A percentile compares a stretch with the other conserved stretches of the same genome.
Evolutionary conservation across 2,797 vertebrate genomes (phyloP).

Genomic region (Alexandromys oeconomus): DNA sequence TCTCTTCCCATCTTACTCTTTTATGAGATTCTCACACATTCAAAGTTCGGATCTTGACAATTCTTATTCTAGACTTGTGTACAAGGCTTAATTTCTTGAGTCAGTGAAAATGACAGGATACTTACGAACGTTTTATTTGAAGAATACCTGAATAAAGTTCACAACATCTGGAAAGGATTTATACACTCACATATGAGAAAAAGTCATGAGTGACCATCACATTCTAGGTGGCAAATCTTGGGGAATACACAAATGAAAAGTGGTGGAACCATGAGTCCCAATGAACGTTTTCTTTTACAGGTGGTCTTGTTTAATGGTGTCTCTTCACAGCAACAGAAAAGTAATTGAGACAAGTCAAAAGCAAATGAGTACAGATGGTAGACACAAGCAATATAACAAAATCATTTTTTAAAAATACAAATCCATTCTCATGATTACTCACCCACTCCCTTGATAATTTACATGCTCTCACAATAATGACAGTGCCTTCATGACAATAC

Average conservation of each 20-base stretch:
- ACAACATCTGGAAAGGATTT: not conserved
- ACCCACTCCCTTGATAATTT: not conserved
- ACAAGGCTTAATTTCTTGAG: not conserved
- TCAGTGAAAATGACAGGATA: conserved; percentile 40
- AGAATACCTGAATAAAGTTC: conserved; percentile 18
- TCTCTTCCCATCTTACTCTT: conserved; percentile 5
- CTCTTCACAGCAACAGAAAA: not conserved
- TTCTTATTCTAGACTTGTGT: conserved; percentile 6
- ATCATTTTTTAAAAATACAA: not conserved
- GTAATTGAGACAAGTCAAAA: not conserved
- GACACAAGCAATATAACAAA: not conserved
- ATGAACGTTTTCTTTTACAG: not conserved
- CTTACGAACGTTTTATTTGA: conserved; percentile 15
- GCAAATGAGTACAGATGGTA: not conserved
- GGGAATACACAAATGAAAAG: conserved; percentile 14
- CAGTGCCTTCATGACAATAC: not conserved
- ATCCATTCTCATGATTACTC: not conserved
- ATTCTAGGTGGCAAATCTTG: not conserved
- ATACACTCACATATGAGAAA: not conserved
- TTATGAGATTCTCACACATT: conserved; percentile 12
- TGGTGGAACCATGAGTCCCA: not conserved
- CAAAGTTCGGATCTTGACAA: not conserved
- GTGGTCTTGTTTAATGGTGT: not conserved
- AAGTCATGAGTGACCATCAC: not conserved
- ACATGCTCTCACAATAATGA: not conserved